These are phyloP conservation scores for Autographa pulchrina DNA, from an alignment of 2,888 invertebrate genomes.

Conservation along the genomic window DNA sequence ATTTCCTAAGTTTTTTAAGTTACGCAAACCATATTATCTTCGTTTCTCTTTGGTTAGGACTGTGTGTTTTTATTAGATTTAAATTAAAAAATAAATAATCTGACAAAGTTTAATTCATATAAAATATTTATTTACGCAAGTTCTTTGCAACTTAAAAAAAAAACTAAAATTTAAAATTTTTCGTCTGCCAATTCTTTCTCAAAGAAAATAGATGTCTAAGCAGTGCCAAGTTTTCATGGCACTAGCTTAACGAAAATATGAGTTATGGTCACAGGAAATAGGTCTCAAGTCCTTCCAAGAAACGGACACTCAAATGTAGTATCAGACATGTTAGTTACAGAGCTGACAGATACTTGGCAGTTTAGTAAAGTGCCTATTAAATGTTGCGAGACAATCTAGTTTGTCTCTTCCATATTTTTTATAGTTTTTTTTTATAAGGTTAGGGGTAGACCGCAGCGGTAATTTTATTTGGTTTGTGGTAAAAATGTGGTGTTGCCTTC, in stretches of 20 bases:
- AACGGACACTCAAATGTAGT: constrained; percentile 34
- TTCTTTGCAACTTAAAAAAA: background rate
- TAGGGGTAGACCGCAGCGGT: too few relatives aligned
- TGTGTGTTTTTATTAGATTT: too few relatives aligned
- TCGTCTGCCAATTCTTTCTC: constrained; percentile 43
- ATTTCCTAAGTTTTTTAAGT: too few relatives aligned
- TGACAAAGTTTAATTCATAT: too few relatives aligned
- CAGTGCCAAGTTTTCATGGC: constrained; percentile 45
- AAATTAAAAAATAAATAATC: background rate
- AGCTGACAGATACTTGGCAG: background rate
- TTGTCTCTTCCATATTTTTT: too few relatives aligned
- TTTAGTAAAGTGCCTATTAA: background rate
- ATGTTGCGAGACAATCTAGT: background rate
- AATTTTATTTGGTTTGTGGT: too few relatives aligned
- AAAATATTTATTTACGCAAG: too few relatives aligned
- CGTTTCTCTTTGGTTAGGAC: too few relatives aligned
- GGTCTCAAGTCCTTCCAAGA: constrained; percentile 32
- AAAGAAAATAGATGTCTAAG: constrained; percentile 29
- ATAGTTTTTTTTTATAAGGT: too few relatives aligned
- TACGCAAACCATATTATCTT: too few relatives aligned
- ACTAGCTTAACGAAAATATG: constrained; percentile 46
- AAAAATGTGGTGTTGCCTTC: too few relatives aligned
- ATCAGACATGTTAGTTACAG: constrained; percentile 18
- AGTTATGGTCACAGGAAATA: constrained; percentile 40
- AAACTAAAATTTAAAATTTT: constrained; percentile 18